Conservation (phyloP, 2,797 vertebrate genomes). For the Eurystomus glaucurus region DNA sequence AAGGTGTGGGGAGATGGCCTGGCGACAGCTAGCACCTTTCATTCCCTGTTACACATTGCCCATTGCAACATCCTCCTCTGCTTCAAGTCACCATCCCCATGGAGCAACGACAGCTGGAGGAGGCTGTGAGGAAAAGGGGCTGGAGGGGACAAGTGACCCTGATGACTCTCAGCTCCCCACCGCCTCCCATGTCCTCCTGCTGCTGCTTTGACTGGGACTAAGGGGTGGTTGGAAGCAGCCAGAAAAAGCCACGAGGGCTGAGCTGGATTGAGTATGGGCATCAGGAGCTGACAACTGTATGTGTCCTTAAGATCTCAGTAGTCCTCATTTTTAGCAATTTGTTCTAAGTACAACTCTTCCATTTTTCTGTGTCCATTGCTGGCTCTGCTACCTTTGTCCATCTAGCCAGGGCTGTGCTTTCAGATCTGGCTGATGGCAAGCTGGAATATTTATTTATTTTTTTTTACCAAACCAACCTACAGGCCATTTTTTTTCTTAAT, state of each 20-base stretch:
- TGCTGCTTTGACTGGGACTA: not conserved
- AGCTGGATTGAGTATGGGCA: not conserved
- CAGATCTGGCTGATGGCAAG: not conserved
- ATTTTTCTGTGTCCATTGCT: not conserved
- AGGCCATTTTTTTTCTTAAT: rapidly evolving
- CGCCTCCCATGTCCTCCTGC: not conserved
- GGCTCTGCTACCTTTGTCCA: not conserved
- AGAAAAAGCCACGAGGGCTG: not conserved
- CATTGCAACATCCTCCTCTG: not conserved
- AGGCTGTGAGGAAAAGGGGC: not conserved
- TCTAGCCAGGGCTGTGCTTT: not conserved
- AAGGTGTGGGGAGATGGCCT: not conserved
- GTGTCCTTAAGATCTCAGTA: not conserved
- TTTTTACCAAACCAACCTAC: not conserved
- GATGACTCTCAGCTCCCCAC: not conserved
- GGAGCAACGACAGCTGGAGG: rapidly evolving
- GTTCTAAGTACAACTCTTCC: not conserved
- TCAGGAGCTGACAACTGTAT: not conserved
- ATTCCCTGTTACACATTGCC: not conserved
- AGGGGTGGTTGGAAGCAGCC: not conserved
- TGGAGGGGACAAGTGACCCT: not conserved
- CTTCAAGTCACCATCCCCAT: not conserved
- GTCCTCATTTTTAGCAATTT: not conserved
- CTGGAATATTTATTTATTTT: not conserved
- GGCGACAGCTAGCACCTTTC: not conserved